Evolutionary conservation across 2,888 invertebrate species (phyloP).

Genomic region (Hipparchia sbordonii): DNA sequence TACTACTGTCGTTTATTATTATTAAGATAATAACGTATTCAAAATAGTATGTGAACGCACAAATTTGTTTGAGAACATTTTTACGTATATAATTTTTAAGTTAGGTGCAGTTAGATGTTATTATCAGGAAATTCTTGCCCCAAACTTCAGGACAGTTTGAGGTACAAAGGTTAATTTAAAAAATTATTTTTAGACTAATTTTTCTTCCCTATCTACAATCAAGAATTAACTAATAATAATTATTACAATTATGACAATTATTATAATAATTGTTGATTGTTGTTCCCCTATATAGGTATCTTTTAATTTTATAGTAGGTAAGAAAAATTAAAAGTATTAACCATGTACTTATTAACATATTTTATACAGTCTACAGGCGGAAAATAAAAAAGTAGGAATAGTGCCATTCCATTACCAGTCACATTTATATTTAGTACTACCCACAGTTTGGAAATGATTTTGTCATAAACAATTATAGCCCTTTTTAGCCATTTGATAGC

Average conservation of each 20-base stretch:
- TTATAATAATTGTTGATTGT: too few relatives aligned
- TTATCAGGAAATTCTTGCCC: slow-evolving; percentile 32
- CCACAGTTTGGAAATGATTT: neutral
- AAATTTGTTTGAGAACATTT: slow-evolving; percentile 23
- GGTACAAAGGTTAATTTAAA: slow-evolving; percentile 28
- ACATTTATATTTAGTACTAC: neutral
- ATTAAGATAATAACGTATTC: neutral
- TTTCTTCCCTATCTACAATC: neutral
- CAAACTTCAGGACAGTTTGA: slow-evolving; percentile 21
- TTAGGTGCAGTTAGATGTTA: slow-evolving; percentile 19
- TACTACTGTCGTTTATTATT: neutral
- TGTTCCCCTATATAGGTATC: too few relatives aligned
- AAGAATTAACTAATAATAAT: too few relatives aligned
- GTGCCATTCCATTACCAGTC: neutral
- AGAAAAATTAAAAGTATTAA: too few relatives aligned
- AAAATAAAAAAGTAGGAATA: too few relatives aligned
- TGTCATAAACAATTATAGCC: neutral
- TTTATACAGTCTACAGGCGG: too few relatives aligned
- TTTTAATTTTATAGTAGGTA: too few relatives aligned
- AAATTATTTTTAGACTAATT: slow-evolving; percentile 1
- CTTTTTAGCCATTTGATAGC: neutral
- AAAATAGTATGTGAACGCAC: slow-evolving; percentile 30
- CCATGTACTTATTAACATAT: too few relatives aligned
- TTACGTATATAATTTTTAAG: slow-evolving; percentile 13
- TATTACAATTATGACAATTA: too few relatives aligned